Evolutionary conservation across 2,797 vertebrate genomes (phyloP), one percentile per base, ranked within the genome.

Genomic region (Gymnoscopelus braueri): DNA sequence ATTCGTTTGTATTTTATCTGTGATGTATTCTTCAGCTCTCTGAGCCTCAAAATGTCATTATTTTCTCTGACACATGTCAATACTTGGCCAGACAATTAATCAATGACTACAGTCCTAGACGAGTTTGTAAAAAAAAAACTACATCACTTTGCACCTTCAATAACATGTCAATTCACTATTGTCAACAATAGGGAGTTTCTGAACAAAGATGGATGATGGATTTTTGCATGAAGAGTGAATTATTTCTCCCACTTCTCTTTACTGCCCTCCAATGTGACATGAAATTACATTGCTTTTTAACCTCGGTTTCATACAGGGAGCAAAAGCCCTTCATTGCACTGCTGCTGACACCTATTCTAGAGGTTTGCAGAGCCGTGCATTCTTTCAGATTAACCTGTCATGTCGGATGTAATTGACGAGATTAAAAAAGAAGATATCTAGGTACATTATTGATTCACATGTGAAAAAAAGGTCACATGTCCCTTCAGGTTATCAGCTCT

Each of bases 371-470:
- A 57, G 63, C 77, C 75, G 84, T 76, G 66, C 59, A n/a, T 74
- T 79, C 58, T 75, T 80, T 83, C 75, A 87, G 78, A 88, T 86
- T 86, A 86, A 75, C 62, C 82, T 85, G 82, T 86, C 84, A 87
- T 80, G 78, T 83, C 71, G 81, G 78, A 83, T 83, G 78, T 79
- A 86, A 91, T 89, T 86, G 85, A 83, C 75, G 74, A 84, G 82
- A 91, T 88, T 84, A 77, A 86, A 86, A 67, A 86, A 80, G 69
- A 71, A 84, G 89, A 87, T 84, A 89, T 83, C 73, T 68, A 75
- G 78, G 78, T 55, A 74, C 72, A 67, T 85, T 89, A 89, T 91
- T 89, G 89, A 89, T 89, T 86, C 71, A 24, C 70, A 71, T 77
- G 82, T 85, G 78, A 83, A 79, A 82, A 79, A 82, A 81, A 79